Evolutionary conservation across 2,888 invertebrate genomes (phyloP), one percentile per base, ranked within the genome.

Genomic region (Colostygia pectinataria): DNA sequence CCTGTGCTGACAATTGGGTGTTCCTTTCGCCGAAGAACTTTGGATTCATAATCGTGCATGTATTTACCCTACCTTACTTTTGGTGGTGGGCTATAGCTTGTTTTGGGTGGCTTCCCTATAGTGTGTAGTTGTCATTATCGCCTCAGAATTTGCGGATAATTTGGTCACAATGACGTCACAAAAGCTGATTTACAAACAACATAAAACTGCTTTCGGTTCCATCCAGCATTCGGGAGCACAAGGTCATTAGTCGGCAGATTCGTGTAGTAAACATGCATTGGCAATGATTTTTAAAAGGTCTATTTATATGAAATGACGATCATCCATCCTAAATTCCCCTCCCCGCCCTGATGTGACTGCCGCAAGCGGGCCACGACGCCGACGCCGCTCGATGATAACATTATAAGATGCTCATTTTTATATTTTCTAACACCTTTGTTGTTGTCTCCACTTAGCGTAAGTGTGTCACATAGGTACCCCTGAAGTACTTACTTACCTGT

Each of bases 121-220:
- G 40, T 39, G 53, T 59, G 14, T 24, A 39, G 28, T 60, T 43
- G 37, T 28, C 33, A 37, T 57, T 63, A 2, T 24, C 57, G 59
- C 66, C 63, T 62, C 51, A 57, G 62, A 65, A 4, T 20, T 68
- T 65, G 68, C 59, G 68, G 69, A 71, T 77, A 83, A 81, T 81
- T 85, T 68, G 72, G 80, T 78, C 78, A 70, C 74, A 71, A 82
- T 89, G 89, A 88, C 89, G 89, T 89, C 89, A 89, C 67, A 61
- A 77, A 68, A 66, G 74, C 77, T 80, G 84, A 87, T 81, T 84
- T 88, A 87, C 80, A 86, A 83, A 86, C 86, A 82, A 18, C 1
- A 20, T 77, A 75, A 78, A 83, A 80, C 68, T 70, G 77, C 72
- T 80, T 80, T 80, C 76, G 70, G 77, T 79, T 78, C 75, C 76